These are phyloP conservation scores for Meiosimyza platycephala DNA, from an alignment of 2,888 invertebrate genomes.

Conservation along the genomic window DNA sequence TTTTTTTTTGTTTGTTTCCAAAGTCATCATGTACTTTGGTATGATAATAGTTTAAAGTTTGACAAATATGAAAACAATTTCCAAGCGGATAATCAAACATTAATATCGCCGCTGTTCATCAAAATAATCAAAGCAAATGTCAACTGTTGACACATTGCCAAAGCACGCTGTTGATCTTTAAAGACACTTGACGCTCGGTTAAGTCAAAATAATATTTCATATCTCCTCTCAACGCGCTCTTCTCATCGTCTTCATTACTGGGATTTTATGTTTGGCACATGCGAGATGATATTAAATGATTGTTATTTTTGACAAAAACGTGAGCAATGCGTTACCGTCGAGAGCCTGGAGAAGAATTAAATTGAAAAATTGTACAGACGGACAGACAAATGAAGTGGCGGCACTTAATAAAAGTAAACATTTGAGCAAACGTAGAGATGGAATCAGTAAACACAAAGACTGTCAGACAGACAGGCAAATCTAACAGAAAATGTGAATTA, in stretches of 20 bases:
- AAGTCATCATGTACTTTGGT: no score
- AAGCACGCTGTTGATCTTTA: constrained; percentile 14
- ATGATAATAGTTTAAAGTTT: no score
- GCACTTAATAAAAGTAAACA: constrained; percentile 44
- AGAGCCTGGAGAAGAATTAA: constrained; percentile 2
- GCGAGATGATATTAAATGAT: constrained; percentile 40
- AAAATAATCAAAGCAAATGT: constrained; percentile 29
- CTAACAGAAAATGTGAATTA: not conserved
- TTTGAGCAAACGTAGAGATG: not conserved
- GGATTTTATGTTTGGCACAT: constrained; percentile 36
- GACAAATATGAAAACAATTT: no score
- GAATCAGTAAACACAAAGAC: not conserved
- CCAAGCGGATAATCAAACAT: no score
- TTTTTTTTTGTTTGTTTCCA: no score
- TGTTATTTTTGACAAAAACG: constrained; percentile 32
- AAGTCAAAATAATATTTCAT: constrained; percentile 7
- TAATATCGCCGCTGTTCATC: not conserved
- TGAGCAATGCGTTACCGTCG: constrained; percentile 23
- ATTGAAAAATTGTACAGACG: constrained; percentile 6
- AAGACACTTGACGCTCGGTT: constrained; percentile 19
- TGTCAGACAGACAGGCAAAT: not conserved
- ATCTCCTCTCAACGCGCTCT: not conserved
- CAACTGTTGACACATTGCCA: constrained; percentile 15
- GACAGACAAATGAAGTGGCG: constrained; percentile 25
- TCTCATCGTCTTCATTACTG: not conserved